Conservation (phyloP, 2,797 vertebrate genomes). For the Ctenosaura bakeri region DNA sequence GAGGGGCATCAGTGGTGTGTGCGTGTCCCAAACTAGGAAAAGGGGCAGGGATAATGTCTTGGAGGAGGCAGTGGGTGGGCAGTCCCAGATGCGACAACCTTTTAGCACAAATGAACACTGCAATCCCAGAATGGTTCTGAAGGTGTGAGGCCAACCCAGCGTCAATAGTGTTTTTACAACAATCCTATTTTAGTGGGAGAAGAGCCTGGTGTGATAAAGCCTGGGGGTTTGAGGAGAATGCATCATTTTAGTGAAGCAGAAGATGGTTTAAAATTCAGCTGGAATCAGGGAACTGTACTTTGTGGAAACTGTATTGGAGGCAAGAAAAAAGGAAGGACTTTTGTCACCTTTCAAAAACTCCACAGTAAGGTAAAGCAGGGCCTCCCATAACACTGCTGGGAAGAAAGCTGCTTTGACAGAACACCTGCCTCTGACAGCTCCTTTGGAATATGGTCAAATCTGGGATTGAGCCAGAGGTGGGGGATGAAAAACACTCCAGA, state of each 20-base stretch:
- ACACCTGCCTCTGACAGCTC: neutral
- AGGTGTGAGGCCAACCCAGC: no score
- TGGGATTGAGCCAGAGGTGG: neutral
- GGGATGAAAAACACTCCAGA: neutral
- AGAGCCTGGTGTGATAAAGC: no score
- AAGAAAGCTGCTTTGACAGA: neutral
- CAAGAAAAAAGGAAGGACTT: neutral
- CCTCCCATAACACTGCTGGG: neutral
- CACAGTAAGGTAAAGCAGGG: neutral
- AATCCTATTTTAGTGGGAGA: no score
- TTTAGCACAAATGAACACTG: no score
- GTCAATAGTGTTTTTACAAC: no score
- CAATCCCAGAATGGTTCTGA: no score
- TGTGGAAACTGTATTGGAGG: neutral
- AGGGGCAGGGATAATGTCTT: no score
- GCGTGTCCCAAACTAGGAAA: no score
- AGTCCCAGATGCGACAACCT: no score
- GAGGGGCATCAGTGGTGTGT: no score
- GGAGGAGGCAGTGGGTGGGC: no score
- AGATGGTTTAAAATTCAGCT: neutral
- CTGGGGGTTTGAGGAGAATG: neutral
- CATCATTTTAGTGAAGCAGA: no score
- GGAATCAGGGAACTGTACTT: neutral
- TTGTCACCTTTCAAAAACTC: neutral
- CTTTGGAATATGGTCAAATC: neutral